Evolutionary conservation across 1,140 invertebrate species (phyloP).

Genomic region (Whitmania pigra): DNA sequence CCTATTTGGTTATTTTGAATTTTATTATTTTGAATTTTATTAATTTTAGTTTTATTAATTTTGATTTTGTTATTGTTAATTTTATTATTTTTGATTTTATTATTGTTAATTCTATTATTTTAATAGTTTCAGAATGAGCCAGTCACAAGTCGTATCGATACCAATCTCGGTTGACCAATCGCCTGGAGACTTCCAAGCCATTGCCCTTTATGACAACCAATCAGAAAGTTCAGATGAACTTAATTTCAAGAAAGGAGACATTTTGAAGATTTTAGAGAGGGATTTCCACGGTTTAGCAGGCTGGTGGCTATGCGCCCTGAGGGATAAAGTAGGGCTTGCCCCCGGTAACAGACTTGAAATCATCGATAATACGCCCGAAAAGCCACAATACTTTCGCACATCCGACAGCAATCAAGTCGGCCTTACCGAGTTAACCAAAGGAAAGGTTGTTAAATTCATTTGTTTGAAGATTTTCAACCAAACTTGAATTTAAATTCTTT

Average conservation of each 20-base stretch:
- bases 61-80: too few relatives aligned
- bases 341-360: slow-evolving; percentile 78
- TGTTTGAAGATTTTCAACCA: too few relatives aligned
- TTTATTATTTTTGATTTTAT: too few relatives aligned
- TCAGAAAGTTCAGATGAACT: slow-evolving; percentile 81
- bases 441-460: too few relatives aligned
- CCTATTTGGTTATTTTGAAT: too few relatives aligned
- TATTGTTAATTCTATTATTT: too few relatives aligned
- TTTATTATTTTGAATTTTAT: too few relatives aligned
- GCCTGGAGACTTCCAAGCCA: slow-evolving; percentile 47
- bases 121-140: slow-evolving; percentile 2
- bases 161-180: not conserved
- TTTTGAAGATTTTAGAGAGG: slow-evolving; percentile 77
- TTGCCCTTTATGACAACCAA: slow-evolving; percentile 80
- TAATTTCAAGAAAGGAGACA: slow-evolving; percentile 75
- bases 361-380: slow-evolving; percentile 35
- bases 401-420: too few relatives aligned
- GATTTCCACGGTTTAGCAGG: slow-evolving; percentile 76
- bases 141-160: not conserved
- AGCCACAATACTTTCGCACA: too few relatives aligned
- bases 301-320: slow-evolving; percentile 80
- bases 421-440: too few relatives aligned
- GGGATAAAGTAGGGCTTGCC: slow-evolving; percentile 74
- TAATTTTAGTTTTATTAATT: too few relatives aligned
- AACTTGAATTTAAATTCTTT: too few relatives aligned